Evolutionary conservation across 2,797 vertebrate genomes (phyloP), one percentile per base, ranked within the genome.

Genomic region (Hydrolagus colliei): DNA sequence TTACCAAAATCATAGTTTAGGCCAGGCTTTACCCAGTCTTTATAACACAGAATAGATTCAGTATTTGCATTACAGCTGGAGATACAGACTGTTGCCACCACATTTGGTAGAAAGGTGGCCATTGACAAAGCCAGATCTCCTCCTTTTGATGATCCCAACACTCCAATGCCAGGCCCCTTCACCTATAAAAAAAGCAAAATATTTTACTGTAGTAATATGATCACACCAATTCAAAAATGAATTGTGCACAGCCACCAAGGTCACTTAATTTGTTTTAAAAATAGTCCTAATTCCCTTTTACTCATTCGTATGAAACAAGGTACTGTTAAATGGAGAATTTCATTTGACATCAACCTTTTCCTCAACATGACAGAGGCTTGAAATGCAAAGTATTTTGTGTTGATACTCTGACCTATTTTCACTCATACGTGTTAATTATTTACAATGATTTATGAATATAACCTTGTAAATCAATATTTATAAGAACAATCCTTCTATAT

Each of bases 41-140:
- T 84, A 67, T 84, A 84, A 71, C 68, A 4, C 65, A 84, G 18
- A 9, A 68, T 32, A 52, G 18, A 20, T 52, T 20, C 5, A 20
- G 79, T 84, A 35, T 84, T 84, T 68, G 79, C 79, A 41, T 84
- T 68, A 14, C 65, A 84, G 65, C 79, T 35, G 71, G 79, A 84
- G 65, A 84, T 84, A 71, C 79, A 84, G 41, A 84, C 65, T 16
- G 65, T 68, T 68, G 79, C 79, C 65, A 20, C 18, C 16, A 84
- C 79, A 5, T 84, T 65, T n/a, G 79, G 79, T 84, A 84, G 18
- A 84, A 84, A 84, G 11, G 79, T 84, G 32, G 52, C 10, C 65
- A 84, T 84, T 52, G 79, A 84, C 52, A 84, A 67, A 84, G 79
- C 79, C 79, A 84, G 71, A 71, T 84, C 79, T 6, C 14, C 79